A percentile compares a stretch with the other conserved stretches of the same genome.
Conservation (phyloP, 1,140 invertebrate genomes). For the Lasaia peninsularis region DNA sequence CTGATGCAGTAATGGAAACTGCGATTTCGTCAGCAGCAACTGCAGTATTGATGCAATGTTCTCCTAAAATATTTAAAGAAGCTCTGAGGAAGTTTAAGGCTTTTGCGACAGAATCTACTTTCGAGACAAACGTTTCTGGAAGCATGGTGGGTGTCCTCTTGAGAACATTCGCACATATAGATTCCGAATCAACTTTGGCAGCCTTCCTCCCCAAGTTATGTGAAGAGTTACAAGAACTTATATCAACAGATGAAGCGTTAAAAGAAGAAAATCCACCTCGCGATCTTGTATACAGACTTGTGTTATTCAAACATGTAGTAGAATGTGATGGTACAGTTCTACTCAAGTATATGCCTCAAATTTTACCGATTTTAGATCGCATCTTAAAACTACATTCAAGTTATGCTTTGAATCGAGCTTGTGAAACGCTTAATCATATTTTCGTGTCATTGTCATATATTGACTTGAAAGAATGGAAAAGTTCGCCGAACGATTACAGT, state of each 20-base stretch:
- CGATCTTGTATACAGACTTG: conserved; percentile 87
- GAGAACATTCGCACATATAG: conserved; percentile 83
- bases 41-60: conserved; percentile 80
- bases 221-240: conserved; percentile 65
- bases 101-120: conserved; percentile 85
- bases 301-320: conserved; percentile 85
- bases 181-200: conserved; percentile 83
- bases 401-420: conserved; percentile 79
- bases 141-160: conserved; percentile 85
- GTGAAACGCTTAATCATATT: conserved; percentile 60
- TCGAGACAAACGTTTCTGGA: conserved; percentile 90
- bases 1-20: conserved; percentile 84
- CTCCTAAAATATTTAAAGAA: conserved; percentile 78
- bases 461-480: conserved; percentile 82
- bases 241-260: conserved; percentile 77
- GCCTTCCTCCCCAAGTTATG: conserved; percentile 85
- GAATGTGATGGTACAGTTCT: conserved; percentile 80
- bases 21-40: conserved; percentile 83
- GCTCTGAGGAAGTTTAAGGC: conserved; percentile 85
- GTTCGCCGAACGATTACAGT: conserved; percentile 80
- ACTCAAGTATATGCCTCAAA: conserved; percentile 79
- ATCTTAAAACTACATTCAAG: conserved; percentile 81
- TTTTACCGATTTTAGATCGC: conserved; percentile 80
- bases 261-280: conserved; percentile 87
- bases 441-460: conserved; percentile 60